Conservation (phyloP, 1,140 invertebrate species). For the Cyclina sinensis region DNA sequence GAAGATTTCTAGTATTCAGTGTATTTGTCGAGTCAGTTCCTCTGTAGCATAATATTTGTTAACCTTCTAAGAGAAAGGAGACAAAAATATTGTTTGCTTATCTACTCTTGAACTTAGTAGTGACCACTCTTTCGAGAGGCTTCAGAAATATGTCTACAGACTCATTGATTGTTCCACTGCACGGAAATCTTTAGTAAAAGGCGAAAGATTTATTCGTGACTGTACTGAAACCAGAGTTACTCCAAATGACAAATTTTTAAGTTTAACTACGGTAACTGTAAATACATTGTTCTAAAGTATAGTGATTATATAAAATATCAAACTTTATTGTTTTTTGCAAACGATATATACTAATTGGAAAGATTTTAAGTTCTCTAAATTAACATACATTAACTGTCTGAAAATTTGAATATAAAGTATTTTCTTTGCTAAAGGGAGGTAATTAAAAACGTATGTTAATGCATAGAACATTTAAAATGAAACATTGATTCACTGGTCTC, state of each 20-base stretch:
- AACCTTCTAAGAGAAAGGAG: no score
- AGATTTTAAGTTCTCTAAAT: background rate
- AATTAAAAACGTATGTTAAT: background rate
- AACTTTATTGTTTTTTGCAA: no score
- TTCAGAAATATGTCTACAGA: constrained; percentile 68
- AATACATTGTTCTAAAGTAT: background rate
- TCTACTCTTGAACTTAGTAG: no score
- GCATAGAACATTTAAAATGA: no score
- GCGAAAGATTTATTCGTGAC: constrained; percentile 77
- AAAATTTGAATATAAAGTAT: background rate
- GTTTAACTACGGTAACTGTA: background rate
- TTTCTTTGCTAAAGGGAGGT: background rate
- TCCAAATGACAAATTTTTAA: background rate
- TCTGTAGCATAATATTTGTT: no score
- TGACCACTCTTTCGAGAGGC: constrained; percentile 32
- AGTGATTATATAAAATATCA: background rate
- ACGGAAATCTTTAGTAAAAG: constrained; percentile 80
- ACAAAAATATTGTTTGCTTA: no score
- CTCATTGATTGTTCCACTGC: constrained; percentile 74
- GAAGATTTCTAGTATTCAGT: no score
- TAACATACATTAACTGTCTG: background rate
- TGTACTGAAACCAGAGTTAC: constrained; percentile 67
- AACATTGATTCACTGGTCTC: no score
- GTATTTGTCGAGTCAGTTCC: no score
- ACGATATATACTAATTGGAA: background rate